A percentile compares a stretch with the other conserved stretches of the same genome.
phyloP scores from a whole-genome alignment of 1,140 invertebrate genomes.

The Ptiloglossa arizonensis region DNA sequence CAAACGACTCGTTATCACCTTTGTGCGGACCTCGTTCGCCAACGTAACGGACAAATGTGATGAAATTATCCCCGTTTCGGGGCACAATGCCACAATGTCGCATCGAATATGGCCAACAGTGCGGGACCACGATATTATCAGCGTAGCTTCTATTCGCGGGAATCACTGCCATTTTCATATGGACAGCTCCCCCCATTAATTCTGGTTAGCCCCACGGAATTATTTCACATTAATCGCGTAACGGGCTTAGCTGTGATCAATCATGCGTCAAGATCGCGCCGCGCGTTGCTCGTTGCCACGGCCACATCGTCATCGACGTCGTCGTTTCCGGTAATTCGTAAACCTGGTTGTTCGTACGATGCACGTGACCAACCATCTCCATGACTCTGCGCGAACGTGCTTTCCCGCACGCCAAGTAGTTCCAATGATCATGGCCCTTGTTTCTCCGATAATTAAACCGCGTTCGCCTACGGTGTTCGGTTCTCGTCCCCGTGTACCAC shows the following conservation, averaged over 20 bases:
- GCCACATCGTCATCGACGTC: neutral
- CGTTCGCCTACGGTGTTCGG: neutral
- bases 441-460: conserved; percentile 28
- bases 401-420: no score
- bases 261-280: conserved; percentile 51
- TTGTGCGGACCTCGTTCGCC: neutral
- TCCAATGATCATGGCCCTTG: conserved; percentile 21
- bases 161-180: conserved; percentile 53
- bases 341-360: conserved; percentile 32
- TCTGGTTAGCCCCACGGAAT: conserved; percentile 58
- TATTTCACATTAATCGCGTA: conserved; percentile 64
- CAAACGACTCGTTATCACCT: conserved; percentile 28
- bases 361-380: neutral
- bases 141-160: conserved; percentile 22
- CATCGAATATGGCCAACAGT: conserved; percentile 9
- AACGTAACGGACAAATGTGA: conserved; percentile 4
- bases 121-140: neutral
- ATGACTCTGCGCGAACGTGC: conserved; percentile 15
- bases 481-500: neutral
- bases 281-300: no score
- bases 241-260: conserved; percentile 48
- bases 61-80: conserved; percentile 32
- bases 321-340: conserved; percentile 20
- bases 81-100: conserved; percentile 26
- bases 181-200: conserved; percentile 53